Percentiles rank a stretch among this genome's conserved stretches.
phyloP scores from a whole-genome alignment of 2,797 vertebrate species.

The Xerus rutilus region DNA sequence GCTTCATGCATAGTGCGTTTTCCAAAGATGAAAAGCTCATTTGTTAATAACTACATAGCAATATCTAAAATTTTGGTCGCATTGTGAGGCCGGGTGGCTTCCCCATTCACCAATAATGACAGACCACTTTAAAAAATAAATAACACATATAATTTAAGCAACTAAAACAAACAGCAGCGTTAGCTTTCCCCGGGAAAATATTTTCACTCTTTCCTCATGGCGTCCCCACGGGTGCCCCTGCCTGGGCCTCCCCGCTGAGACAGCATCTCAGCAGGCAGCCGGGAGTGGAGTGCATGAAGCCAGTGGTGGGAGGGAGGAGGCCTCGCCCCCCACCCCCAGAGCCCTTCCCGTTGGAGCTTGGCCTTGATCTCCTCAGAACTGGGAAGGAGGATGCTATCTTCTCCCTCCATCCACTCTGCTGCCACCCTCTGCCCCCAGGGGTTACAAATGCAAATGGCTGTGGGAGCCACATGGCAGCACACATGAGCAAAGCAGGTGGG shows the following conservation, averaged over 20 bases:
- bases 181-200: conserved; percentile 76
- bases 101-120: conserved; percentile 81
- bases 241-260: conserved; percentile 77
- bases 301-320: not conserved
- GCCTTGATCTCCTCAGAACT: not conserved
- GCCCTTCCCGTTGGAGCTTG: not conserved
- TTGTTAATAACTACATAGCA: conserved; percentile 66
- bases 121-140: conserved; percentile 82
- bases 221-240: conserved; percentile 54
- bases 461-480: accelerated
- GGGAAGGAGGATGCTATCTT: not conserved
- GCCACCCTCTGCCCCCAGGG: too few relatives aligned
- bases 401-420: not conserved
- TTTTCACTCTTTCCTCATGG: conserved; percentile 53
- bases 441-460: not conserved
- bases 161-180: conserved; percentile 77
- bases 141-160: conserved; percentile 81
- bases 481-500: not conserved
- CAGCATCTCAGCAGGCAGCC: conserved; percentile 41
- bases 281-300: not conserved
- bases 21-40: conserved; percentile 71
- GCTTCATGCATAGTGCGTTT: not conserved
- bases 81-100: conserved; percentile 73
- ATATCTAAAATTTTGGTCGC: conserved; percentile 74
- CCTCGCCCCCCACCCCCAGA: not conserved